phyloP scores from a whole-genome alignment of 2,888 invertebrate species.

The Clepsis dumicolana region DNA sequence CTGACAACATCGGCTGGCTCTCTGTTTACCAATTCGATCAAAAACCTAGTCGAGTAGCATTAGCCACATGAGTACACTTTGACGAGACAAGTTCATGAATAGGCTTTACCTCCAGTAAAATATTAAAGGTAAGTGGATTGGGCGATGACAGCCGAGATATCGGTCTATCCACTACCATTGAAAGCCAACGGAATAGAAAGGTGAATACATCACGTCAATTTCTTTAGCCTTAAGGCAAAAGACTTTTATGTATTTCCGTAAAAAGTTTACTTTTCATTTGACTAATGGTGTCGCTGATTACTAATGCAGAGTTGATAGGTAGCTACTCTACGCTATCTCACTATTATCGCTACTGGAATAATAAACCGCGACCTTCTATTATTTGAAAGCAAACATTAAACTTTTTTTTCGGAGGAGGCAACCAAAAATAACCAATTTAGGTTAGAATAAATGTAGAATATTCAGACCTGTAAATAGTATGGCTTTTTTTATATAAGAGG shows the following conservation, averaged over 20 bases:
- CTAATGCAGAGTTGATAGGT: constrained; percentile 12
- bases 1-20: constrained; percentile 24
- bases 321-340: constrained; percentile 4
- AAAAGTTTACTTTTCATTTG: constrained; percentile 30
- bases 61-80: constrained; percentile 51
- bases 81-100: constrained; percentile 50
- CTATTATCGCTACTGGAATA: constrained; percentile 16
- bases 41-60: constrained; percentile 53
- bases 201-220: constrained; percentile 24
- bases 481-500: no score
- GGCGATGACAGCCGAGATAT: constrained; percentile 31
- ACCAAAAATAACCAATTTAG: not conserved
- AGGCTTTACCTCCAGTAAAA: constrained; percentile 41
- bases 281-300: constrained; percentile 14
- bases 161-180: constrained; percentile 33
- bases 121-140: constrained; percentile 40
- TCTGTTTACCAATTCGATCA: constrained; percentile 44
- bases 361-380: constrained; percentile 11
- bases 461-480: no score
- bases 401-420: not conserved
- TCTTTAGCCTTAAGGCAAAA: constrained; percentile 16
- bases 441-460: constrained; percentile 2
- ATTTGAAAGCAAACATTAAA: constrained; percentile 3
- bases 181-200: constrained; percentile 34
- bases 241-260: constrained; percentile 15